These are phyloP conservation scores for Orussus abietinus DNA, from an alignment of 1,140 invertebrate species.

Conservation along the genomic window DNA sequence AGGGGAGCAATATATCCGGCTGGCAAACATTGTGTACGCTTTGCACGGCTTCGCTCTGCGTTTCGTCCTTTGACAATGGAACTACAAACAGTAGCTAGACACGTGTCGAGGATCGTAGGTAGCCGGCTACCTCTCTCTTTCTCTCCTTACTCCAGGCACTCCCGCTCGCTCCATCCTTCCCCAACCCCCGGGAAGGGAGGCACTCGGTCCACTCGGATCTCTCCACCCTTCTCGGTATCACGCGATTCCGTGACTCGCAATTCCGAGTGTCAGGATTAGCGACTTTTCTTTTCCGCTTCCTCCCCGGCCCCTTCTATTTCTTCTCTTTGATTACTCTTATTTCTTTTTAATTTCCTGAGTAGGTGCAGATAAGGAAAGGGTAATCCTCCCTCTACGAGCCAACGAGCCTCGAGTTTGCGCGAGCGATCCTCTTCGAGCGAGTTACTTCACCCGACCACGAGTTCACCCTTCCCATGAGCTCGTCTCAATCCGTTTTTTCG, in stretches of 20 bases:
- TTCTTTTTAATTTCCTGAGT: constrained; percentile 21
- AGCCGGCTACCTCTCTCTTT: constrained; percentile 16
- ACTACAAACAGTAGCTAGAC: constrained; percentile 31
- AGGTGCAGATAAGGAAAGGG: constrained; percentile 19
- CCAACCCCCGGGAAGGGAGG: neutral
- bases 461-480: too few relatives aligned
- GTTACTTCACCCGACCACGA: too few relatives aligned
- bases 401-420: neutral
- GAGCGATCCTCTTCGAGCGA: neutral
- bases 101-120: constrained; percentile 20
- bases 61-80: constrained; percentile 33
- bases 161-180: neutral
- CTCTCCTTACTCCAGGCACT: too few relatives aligned
- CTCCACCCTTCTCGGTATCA: too few relatives aligned
- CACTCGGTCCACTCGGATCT: too few relatives aligned
- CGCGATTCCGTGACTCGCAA: neutral
- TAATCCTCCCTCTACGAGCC: constrained; percentile 10
- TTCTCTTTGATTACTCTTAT: neutral
- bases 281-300: neutral
- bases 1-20: neutral
- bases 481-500: too few relatives aligned
- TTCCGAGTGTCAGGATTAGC: neutral
- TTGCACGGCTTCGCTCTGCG: constrained; percentile 26
- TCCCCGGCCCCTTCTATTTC: neutral
- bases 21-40: constrained; percentile 25